These are phyloP conservation scores for Mythimna pallens DNA, from an alignment of 2,888 invertebrate genomes.

Conservation along the genomic window DNA sequence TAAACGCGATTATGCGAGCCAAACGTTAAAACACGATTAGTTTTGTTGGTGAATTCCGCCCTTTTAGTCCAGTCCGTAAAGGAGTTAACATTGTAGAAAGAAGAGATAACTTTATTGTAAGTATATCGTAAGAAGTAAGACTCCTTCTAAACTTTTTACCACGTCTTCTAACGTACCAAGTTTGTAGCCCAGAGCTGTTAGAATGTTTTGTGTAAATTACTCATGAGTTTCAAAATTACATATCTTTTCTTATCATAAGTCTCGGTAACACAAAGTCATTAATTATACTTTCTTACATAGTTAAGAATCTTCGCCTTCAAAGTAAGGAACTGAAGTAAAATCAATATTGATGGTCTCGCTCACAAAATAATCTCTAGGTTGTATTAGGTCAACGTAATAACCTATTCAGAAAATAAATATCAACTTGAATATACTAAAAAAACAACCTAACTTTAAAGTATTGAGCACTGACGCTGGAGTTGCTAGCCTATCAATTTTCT, in stretches of 20 bases:
- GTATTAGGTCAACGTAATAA: constrained; percentile 19
- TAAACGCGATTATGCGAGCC: too few relatives aligned
- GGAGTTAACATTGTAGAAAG: too few relatives aligned
- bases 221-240: constrained; percentile 55
- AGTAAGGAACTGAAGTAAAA: constrained; percentile 47
- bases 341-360: constrained; percentile 41
- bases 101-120: constrained; percentile 43
- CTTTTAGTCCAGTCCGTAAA: too few relatives aligned
- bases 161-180: constrained; percentile 36
- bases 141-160: constrained; percentile 43
- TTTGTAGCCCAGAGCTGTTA: constrained; percentile 34
- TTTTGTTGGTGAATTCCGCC: too few relatives aligned
- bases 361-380: constrained; percentile 33
- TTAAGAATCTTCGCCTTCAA: constrained; percentile 41
- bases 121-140: not conserved
- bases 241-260: constrained; percentile 49
- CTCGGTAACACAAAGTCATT: constrained; percentile 40
- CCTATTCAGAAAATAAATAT: not conserved
- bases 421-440: too few relatives aligned
- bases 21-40: too few relatives aligned
- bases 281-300: constrained; percentile 51
- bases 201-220: constrained; percentile 52
- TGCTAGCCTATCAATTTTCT: too few relatives aligned
- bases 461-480: too few relatives aligned
- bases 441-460: too few relatives aligned